Evolutionary conservation across 2,797 vertebrate species (phyloP).

Genomic region (Hirundo rustica): DNA sequence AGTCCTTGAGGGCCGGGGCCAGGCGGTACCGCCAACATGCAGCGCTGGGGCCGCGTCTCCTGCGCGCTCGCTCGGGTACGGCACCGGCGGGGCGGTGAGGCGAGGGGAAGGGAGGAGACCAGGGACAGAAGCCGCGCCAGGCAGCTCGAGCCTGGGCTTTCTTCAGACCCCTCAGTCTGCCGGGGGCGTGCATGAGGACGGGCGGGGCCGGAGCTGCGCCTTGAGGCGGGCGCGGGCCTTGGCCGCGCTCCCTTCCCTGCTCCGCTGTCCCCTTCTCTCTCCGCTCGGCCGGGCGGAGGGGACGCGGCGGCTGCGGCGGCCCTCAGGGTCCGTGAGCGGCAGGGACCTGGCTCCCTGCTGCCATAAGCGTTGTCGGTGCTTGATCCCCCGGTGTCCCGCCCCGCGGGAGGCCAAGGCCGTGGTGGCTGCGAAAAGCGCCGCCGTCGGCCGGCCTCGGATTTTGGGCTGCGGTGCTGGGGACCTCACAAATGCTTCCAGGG

Average conservation of each 20-base stretch:
- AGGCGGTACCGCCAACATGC: background rate
- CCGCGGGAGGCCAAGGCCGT: background rate
- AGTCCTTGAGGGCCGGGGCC: background rate
- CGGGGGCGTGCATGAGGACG: background rate
- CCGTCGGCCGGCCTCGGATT: background rate
- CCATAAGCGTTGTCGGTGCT: accelerated
- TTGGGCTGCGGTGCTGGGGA: background rate
- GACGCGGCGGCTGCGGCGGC: background rate
- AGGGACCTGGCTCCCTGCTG: background rate
- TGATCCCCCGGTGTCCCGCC: background rate
- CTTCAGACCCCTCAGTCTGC: too few relatives aligned
- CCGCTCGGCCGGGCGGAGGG: background rate
- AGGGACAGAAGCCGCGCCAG: background rate
- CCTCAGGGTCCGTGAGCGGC: background rate
- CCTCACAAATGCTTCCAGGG: background rate
- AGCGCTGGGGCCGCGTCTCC: background rate
- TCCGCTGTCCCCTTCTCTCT: background rate
- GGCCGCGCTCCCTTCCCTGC: background rate
- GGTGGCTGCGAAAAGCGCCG: background rate
- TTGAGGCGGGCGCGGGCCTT: background rate
- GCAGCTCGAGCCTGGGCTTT: background rate
- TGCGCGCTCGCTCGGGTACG: background rate
- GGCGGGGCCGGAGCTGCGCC: background rate
- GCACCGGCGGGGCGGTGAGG: background rate
- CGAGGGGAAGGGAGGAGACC: background rate